Evolutionary conservation across 2,888 invertebrate genomes (phyloP), one percentile per base, ranked within the genome.

Genomic region (Andrena marginata): DNA sequence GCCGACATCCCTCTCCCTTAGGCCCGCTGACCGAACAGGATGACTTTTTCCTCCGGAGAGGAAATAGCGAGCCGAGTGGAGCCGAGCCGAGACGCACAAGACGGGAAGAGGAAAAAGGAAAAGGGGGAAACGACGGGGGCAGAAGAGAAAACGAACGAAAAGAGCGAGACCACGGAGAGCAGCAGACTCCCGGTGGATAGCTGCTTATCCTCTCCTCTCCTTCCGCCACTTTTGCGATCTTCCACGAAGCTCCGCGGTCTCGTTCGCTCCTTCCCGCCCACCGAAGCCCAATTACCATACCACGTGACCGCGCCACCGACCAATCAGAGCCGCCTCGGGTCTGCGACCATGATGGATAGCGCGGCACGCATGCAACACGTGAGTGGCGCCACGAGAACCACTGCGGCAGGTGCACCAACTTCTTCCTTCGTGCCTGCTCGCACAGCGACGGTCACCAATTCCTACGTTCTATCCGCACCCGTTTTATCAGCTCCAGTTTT

Each of bases 281-380:
- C 95, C 92, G 94, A 93, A 93, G 94, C 94, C 94, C 95, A 95
- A 95, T 96, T 95, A 95, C 95, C 95, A 94, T 94, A 94, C 95
- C 96, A 96, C 96, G 96, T 96, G 96, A 95, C 94, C 93, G 81
- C 87, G 89, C 84, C 64, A 60, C 78, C 82, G 88, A 91, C 94
- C 93, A 94, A 94, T 94, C 93, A 93, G 92, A 91, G 90, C 87
- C 72, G 90, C 89, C 91, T 93, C 93, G 93, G 94, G 94, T 94
- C 95, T 94, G 94, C 94, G 94, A 95, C 95, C 95, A 96, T 95
- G 95, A 96, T 96, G 95, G 95, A 95, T 95, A 91, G 91, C 92
- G 88, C 73, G 82, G 92, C 91, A 92, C 90, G 90, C 92, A 92
- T 93, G 92, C 93, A 93, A 93, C 94, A 93, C 91, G 93, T 93